Percentiles rank a stretch among this genome's conserved stretches.
Conservation (phyloP, 2,113 vertebrate genomes). For the Antennarius striatus region DNA sequence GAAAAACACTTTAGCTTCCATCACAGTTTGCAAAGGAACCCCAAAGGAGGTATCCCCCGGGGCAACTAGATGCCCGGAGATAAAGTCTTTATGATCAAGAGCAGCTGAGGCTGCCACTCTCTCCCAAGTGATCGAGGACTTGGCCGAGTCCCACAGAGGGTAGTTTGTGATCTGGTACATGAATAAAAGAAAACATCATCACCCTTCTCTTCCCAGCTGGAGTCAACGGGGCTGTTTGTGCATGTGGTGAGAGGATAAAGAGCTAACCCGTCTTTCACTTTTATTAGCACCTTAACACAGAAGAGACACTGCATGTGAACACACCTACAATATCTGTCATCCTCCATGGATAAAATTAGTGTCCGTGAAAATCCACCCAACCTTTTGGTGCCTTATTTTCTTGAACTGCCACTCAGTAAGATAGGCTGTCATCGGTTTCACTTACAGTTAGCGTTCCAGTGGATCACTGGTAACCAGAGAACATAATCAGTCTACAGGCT, state of each 20-base stretch:
- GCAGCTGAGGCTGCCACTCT: constrained; percentile 74
- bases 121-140: constrained; percentile 34
- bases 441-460: constrained; percentile 73
- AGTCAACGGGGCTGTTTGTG: constrained; percentile 48
- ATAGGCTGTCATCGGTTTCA: constrained; percentile 71
- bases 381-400: constrained; percentile 39
- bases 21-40: constrained; percentile 56
- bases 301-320: constrained; percentile 5
- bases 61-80: constrained; percentile 42
- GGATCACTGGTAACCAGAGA: constrained; percentile 59
- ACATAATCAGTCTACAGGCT: constrained; percentile 34
- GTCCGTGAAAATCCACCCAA: constrained; percentile 52
- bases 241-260: constrained; percentile 25
- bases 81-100: constrained; percentile 43
- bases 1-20: constrained; percentile 63
- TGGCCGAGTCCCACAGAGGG: constrained; percentile 38
- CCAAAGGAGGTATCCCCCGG: constrained; percentile 48
- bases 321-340: constrained; percentile 29
- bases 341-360: constrained; percentile 68
- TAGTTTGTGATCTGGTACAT: constrained; percentile 59
- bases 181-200: constrained; percentile 61
- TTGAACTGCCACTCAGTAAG: constrained; percentile 70
- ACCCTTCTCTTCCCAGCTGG: constrained; percentile 20
- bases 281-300: background rate
- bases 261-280: constrained; percentile 9